A percentile compares a stretch with the other conserved stretches of the same genome.
These are phyloP conservation scores for Marmota monax DNA, from an alignment of 2,113 vertebrate species.

Conservation along the genomic window DNA sequence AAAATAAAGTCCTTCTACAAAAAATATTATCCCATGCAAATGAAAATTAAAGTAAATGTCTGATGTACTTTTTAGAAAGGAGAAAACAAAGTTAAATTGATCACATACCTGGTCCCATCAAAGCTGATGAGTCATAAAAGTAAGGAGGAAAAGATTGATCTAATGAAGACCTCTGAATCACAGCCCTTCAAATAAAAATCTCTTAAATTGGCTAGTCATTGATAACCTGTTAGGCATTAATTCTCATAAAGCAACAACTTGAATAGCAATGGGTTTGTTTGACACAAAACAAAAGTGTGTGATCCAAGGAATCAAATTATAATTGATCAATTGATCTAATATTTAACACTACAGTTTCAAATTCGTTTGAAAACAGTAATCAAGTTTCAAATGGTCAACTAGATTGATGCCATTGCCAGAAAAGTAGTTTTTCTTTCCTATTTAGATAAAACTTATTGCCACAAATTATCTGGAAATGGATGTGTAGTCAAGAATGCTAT, in stretches of 20 bases:
- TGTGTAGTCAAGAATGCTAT: not conserved
- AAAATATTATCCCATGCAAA: not conserved
- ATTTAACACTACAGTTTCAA: constrained; percentile 55
- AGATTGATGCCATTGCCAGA: constrained; percentile 6
- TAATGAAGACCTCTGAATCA: constrained; percentile 66
- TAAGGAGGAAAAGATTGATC: constrained; percentile 22
- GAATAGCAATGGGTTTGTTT: constrained; percentile 8
- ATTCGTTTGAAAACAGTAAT: not conserved
- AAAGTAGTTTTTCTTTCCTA: constrained; percentile 46
- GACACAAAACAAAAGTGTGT: constrained; percentile 51
- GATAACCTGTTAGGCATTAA: constrained; percentile 60
- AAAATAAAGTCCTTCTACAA: constrained; percentile 38
- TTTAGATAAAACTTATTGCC: constrained; percentile 60
- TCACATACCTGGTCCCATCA: not conserved
- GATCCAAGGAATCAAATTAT: constrained; percentile 45
- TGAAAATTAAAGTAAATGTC: constrained; percentile 58
- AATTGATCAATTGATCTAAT: constrained; percentile 52
- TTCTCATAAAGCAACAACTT: constrained; percentile 45
- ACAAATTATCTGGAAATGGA: constrained; percentile 60
- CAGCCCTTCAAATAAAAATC: not conserved
- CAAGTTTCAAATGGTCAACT: constrained; percentile 27
- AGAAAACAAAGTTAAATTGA: constrained; percentile 50
- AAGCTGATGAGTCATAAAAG: constrained; percentile 64
- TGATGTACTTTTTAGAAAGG: constrained; percentile 34
- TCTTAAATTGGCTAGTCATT: constrained; percentile 63